These are phyloP conservation scores for Hippoglossus stenolepis DNA, from an alignment of 2,113 vertebrate genomes.

Conservation along the genomic window DNA sequence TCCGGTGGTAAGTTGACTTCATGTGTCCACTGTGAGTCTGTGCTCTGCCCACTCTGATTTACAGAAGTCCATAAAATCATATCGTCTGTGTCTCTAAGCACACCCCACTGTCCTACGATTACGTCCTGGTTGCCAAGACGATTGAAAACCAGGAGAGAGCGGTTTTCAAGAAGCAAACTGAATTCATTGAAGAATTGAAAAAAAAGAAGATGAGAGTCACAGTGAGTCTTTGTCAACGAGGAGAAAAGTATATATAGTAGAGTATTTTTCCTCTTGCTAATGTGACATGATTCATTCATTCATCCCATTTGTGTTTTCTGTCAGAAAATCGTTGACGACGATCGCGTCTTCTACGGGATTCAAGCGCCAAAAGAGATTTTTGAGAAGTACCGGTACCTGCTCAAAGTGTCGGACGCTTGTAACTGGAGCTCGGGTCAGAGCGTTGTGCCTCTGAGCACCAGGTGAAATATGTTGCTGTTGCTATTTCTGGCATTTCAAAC, in stretches of 20 bases:
- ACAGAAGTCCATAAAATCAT: neutral
- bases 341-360: constrained; percentile 88
- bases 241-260: neutral
- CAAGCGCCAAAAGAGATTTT: constrained; percentile 82
- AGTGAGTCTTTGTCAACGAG: constrained; percentile 72
- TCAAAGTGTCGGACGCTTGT: constrained; percentile 78
- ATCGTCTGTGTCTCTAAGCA: constrained; percentile 49
- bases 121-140: constrained; percentile 84
- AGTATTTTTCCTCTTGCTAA: neutral
- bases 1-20: constrained; percentile 67
- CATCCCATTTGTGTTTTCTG: neutral
- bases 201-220: constrained; percentile 84
- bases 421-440: constrained; percentile 77
- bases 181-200: constrained; percentile 82
- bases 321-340: constrained; percentile 82
- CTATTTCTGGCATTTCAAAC: constrained; percentile 6
- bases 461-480: constrained; percentile 73
- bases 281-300: neutral
- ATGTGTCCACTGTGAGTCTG: neutral
- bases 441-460: constrained; percentile 75
- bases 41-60: neutral
- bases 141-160: constrained; percentile 28
- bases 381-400: constrained; percentile 83
- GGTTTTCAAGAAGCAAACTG: constrained; percentile 69
- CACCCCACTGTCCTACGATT: constrained; percentile 84